Percentiles rank a stretch among this genome's conserved stretches.
Conservation (phyloP, 2,113 vertebrate genomes). For the Fregetta grallaria region DNA sequence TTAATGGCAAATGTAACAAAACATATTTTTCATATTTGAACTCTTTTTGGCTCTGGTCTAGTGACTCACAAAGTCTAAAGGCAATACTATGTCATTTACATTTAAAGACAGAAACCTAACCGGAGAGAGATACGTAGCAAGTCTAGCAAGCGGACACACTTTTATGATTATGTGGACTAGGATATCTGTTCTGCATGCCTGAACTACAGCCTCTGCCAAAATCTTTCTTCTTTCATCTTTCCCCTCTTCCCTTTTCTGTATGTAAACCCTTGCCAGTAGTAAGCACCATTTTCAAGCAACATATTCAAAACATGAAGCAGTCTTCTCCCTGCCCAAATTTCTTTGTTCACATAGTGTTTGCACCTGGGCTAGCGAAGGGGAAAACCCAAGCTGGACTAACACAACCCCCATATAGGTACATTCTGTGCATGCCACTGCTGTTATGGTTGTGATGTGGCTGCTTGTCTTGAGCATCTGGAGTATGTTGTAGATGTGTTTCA, state of each 20-base stretch:
- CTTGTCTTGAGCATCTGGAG: conserved; percentile 62
- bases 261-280: neutral
- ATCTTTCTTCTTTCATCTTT: conserved; percentile 19
- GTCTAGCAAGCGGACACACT: conserved; percentile 13
- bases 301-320: neutral
- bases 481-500: conserved; percentile 43
- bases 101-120: conserved; percentile 4
- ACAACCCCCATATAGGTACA: neutral
- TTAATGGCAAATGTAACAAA: neutral
- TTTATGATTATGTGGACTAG: conserved; percentile 33
- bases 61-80: neutral
- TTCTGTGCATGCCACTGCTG: conserved; percentile 8
- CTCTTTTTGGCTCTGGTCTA: conserved; percentile 21
- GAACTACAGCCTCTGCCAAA: conserved; percentile 44
- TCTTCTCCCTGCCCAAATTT: neutral
- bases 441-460: neutral
- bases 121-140: neutral
- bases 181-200: conserved; percentile 46
- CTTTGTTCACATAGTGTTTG: neutral
- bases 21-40: conserved; percentile 31
- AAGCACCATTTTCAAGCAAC: neutral
- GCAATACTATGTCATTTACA: neutral
- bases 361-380: conserved; percentile 34
- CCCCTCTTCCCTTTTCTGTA: neutral
- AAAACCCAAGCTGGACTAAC: conserved; percentile 24